Conservation (phyloP, 2,113 vertebrate species). For the Vanacampus margaritifer region DNA sequence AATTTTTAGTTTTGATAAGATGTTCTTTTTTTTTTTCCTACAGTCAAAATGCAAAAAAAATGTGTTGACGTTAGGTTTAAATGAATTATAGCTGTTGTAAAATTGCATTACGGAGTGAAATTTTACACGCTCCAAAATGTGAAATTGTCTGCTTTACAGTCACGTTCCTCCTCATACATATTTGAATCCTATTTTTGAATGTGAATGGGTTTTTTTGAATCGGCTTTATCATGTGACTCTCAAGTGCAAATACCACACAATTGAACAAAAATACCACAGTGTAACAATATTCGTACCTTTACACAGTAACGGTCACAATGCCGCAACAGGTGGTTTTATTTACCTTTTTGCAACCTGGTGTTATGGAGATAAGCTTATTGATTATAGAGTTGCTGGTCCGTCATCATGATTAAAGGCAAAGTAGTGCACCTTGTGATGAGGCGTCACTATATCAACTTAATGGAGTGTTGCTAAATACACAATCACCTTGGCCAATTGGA, state of each 20-base stretch:
- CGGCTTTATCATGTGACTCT: neutral
- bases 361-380: slow-evolving; percentile 54
- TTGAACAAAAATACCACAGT: neutral
- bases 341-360: slow-evolving; percentile 25
- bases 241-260: neutral
- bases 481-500: slow-evolving; percentile 35
- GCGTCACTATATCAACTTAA: slow-evolving; percentile 47
- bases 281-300: neutral
- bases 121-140: neutral
- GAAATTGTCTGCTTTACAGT: neutral
- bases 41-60: neutral
- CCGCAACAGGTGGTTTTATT: slow-evolving; percentile 35
- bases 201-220: neutral
- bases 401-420: slow-evolving; percentile 61
- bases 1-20: neutral
- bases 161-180: neutral
- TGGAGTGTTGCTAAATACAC: slow-evolving; percentile 57
- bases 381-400: slow-evolving; percentile 44
- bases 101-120: neutral
- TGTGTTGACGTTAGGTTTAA: neutral
- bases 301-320: neutral
- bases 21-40: neutral
- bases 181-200: neutral
- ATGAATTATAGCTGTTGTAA: neutral
- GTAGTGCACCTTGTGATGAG: slow-evolving; percentile 40